Evolutionary conservation across 1,140 invertebrate genomes (phyloP), one percentile per base, ranked within the genome.

Genomic region (Lordiphosa clarofinis): DNA sequence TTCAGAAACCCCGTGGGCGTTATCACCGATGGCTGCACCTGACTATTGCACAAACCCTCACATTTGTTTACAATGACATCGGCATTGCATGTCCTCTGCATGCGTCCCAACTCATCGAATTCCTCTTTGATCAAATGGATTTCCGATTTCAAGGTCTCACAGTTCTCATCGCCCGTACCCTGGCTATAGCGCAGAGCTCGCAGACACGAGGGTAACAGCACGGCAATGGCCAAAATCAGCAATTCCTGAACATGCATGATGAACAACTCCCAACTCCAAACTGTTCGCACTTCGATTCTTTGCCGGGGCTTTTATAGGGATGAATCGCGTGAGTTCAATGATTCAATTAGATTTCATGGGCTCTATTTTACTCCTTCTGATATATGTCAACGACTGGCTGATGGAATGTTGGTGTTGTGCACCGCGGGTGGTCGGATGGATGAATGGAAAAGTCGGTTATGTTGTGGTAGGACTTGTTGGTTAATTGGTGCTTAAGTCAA

Each of bases 1-100:
- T 97, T 98, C 42, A 95, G 90, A 91, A 97, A 97, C 70, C 96
- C 96, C 33, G 95, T 96, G 7, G 94, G 92, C 8, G 95, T 94
- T 35, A 95, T 92, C 10, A 97, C 95, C 58, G 95, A 96, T 1
- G 96, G 96, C 86, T 96, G 95, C 21, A 97, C 94, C 90, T 96
- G 95, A 57, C 96, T 97, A 65, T 92, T 94, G 79, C 96, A 98
- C 59, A 94, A 93, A 24, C 96, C 96, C 90, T 98, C 96, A 78
- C 95, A 96, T 90, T 97, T 97, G 75, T 94, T 96, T 0, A 96
- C 94, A 15, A 91, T 92, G 11, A 97, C 91, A 88, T 96, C 95
- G 9, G 94, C 95, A 87, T 95, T 96, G 82, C 96, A 98, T 4
- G 94, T 96, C 81, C 96, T 91, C 68, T 94, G 91, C 68, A 97